These are phyloP conservation scores for Herpailurus yagouaroundi DNA, from an alignment of 2,113 vertebrate species.

Conservation along the genomic window DNA sequence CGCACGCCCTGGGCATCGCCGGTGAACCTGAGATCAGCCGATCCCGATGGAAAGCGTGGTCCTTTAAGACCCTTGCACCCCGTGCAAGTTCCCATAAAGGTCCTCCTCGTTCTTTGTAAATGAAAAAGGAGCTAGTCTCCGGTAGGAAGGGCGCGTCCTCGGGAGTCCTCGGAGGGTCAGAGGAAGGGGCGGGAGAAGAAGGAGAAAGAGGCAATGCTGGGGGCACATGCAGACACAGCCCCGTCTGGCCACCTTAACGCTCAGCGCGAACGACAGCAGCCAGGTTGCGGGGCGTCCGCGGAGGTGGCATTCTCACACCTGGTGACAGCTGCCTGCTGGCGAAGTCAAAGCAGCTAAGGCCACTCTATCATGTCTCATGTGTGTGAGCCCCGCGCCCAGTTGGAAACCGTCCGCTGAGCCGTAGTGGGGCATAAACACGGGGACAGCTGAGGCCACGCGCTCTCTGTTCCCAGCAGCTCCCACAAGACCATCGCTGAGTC, in stretches of 20 bases:
- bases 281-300: accelerated
- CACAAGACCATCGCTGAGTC: not conserved
- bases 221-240: too few relatives aligned
- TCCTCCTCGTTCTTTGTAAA: not conserved
- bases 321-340: not conserved
- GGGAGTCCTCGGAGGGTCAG: not conserved
- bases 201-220: not conserved
- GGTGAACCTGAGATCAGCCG: not conserved
- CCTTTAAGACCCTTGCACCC: not conserved
- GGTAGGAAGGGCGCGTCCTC: not conserved
- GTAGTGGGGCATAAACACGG: not conserved
- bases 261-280: not conserved
- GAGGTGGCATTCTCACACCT: not conserved
- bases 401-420: not conserved
- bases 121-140: not conserved
- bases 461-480: not conserved
- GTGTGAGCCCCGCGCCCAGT: accelerated
- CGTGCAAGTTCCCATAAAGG: not conserved
- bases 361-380: too few relatives aligned
- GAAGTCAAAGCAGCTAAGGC: not conserved
- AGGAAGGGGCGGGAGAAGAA: not conserved
- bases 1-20: too few relatives aligned
- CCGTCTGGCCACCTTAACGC: accelerated
- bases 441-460: not conserved
- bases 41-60: not conserved